Conservation (phyloP, 2,888 invertebrate genomes). For the Balanococcus diminutus region DNA sequence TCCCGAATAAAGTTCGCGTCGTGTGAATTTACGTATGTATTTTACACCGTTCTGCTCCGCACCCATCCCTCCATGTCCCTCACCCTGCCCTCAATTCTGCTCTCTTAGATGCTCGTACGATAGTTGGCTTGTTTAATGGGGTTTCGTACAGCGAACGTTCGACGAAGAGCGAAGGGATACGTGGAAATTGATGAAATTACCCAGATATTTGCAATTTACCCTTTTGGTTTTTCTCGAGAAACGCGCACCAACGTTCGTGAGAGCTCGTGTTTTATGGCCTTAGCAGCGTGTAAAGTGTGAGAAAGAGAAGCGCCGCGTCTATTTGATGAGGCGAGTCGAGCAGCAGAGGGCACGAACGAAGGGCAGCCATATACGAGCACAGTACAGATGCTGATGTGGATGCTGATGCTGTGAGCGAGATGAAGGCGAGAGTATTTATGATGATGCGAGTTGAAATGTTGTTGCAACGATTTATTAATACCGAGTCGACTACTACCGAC, state of each 20-base stretch:
- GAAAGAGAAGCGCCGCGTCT: neutral
- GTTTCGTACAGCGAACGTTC: neutral
- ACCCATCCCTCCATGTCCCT: too few relatives aligned
- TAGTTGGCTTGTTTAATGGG: neutral
- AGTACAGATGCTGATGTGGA: neutral
- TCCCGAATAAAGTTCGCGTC: constrained; percentile 25
- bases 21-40: neutral
- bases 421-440: neutral
- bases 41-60: neutral
- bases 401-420: neutral
- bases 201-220: constrained; percentile 20
- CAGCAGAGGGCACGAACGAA: neutral
- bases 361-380: neutral
- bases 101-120: neutral
- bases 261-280: neutral
- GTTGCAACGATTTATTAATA: neutral
- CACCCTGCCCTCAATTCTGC: neutral
- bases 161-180: constrained; percentile 5
- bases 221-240: neutral
- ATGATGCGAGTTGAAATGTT: neutral
- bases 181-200: constrained; percentile 24
- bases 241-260: neutral
- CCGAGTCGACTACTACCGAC: too few relatives aligned
- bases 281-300: neutral
- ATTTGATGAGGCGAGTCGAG: neutral